Base-by-base conservation (phyloP, 2,888 invertebrate genomes). In the Prenolepis imparis region DNA sequence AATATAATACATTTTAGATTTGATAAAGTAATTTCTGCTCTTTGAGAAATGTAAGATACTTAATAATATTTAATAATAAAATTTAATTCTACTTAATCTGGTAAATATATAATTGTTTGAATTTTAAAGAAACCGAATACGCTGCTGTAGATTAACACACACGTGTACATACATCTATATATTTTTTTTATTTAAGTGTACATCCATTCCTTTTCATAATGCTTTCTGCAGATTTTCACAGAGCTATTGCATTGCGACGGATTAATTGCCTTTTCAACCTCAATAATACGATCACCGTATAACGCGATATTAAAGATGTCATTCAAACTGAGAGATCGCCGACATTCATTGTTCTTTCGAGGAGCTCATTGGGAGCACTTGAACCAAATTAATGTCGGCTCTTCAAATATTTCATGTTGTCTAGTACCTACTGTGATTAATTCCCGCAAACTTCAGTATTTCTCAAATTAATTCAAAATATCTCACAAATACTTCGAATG, bases 251-350 rank as follows among this genome's bases (percentile, higher is more conserved):
- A 11, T 28, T 24, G 24, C 28, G 39, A 78, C 15, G 44, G 28
- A 70, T 59, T 70, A 78, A 78, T 70, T 78, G 57, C 12, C 21
- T 59, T 70, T 70, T 59, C 70, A 70, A 70, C 32, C 2, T 12
- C 70, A 70, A 78, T 70, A 78, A 77, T 77, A 68, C 44, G 55
- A 77, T 77, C 57, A 55, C 57, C n/a, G 18, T 57, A 67, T n/a
- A 52, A 52, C 0, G 32, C 68, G 72, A 78, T 78, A 78, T 78
- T 78, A 78, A 78, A 78, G 78, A 70, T 41, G 78, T 78, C 72
- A 59, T 18, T 78, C 78, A 78, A 70, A 41, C 21, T 70, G 70
- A 78, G 70, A 57, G 32, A 70, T 78, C 32, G 57, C 70, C 18
- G 32, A 70, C 70, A 70, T 70, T 78, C 41, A 78, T 78, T 78